These are phyloP conservation scores for Theonella swinhoei DNA, from an alignment of 37 sponge, comb jelly and placozoan species.

Conservation along the genomic window DNA sequence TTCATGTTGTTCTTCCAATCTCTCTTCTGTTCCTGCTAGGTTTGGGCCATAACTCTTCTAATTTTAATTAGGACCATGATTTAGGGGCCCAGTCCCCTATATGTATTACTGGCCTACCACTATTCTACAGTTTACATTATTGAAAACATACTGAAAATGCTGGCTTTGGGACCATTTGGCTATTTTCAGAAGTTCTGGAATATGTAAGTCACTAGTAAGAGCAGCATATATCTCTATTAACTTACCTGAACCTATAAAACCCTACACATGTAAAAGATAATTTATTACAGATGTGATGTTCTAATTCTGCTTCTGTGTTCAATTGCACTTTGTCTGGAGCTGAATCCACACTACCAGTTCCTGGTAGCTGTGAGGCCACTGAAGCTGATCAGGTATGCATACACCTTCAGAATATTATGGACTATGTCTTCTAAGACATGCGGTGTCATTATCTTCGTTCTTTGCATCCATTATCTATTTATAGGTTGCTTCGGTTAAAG, in stretches of 20 bases:
- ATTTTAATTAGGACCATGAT: too few species aligned
- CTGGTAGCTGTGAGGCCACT: slow-evolving; percentile 31
- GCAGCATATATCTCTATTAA: background rate
- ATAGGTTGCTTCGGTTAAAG: slow-evolving; percentile 70
- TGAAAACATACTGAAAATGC: slow-evolving; percentile 64
- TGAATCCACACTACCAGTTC: background rate
- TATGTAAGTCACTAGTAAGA: slow-evolving; percentile 31
- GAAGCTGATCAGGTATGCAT: slow-evolving; percentile 52
- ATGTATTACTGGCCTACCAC: background rate
- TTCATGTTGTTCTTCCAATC: slow-evolving; percentile 20
- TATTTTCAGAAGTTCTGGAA: slow-evolving; percentile 82
- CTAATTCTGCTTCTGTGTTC: slow-evolving; percentile 25
- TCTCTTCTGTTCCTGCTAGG: slow-evolving; percentile 24
- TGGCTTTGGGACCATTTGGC: slow-evolving; percentile 58
- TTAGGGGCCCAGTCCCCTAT: too few species aligned
- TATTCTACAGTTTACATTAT: slow-evolving; percentile 59
- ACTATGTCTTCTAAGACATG: too few species aligned
- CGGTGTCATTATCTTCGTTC: too few species aligned
- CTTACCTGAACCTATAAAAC: too few species aligned
- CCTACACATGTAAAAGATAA: too few species aligned
- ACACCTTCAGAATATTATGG: too few species aligned
- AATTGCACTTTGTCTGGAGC: slow-evolving; percentile 27
- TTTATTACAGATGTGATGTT: slow-evolving; percentile 35
- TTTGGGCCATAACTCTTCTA: background rate
- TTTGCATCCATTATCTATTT: too few species aligned